Evolutionary conservation across 2,797 vertebrate genomes (phyloP).

Genomic region (Pachyuromys duprasi): DNA sequence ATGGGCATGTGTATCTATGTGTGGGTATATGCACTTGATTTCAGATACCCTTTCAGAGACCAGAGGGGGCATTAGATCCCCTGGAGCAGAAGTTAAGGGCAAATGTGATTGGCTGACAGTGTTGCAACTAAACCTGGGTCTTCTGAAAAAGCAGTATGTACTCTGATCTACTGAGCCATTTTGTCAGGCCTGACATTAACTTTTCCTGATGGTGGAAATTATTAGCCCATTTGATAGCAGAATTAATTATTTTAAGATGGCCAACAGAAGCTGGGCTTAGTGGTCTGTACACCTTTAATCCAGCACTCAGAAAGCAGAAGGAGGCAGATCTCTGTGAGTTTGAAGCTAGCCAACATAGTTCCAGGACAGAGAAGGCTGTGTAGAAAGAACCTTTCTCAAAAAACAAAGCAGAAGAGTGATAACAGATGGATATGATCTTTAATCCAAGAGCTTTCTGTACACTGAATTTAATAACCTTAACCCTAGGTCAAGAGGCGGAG

Average conservation of each 20-base stretch:
- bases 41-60: background rate
- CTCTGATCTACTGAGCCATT: background rate
- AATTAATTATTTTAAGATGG: conserved; percentile 16
- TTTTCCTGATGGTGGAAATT: conserved; percentile 51
- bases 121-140: background rate
- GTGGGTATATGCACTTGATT: background rate
- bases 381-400: background rate
- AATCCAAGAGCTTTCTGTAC: too few species aligned
- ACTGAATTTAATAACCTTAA: too few species aligned
- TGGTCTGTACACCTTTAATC: background rate
- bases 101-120: too few species aligned
- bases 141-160: background rate
- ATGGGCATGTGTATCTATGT: background rate
- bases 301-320: background rate
- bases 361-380: background rate
- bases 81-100: background rate
- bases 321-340: background rate
- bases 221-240: background rate
- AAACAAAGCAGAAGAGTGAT: background rate
- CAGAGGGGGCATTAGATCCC: background rate
- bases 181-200: background rate
- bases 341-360: background rate
- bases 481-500: too few species aligned
- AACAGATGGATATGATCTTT: background rate
- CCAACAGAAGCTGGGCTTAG: background rate